phyloP scores from a whole-genome alignment of 2,797 vertebrate species.

The Platyrinchus mystaceus region DNA sequence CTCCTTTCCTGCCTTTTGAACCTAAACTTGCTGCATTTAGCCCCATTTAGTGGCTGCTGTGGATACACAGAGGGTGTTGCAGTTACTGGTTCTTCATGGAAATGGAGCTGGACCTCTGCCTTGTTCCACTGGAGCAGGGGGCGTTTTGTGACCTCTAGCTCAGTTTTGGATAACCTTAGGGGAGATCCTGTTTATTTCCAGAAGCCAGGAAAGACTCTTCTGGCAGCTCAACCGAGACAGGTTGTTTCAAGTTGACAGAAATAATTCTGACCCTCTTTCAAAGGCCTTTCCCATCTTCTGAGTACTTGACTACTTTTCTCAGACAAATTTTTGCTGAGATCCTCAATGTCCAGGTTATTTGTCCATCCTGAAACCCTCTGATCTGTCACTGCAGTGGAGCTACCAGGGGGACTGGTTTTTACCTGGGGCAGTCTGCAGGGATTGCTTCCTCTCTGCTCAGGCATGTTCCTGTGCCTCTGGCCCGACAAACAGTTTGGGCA shows the following conservation, averaged over 20 bases:
- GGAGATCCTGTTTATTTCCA: background rate
- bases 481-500: background rate
- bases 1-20: background rate
- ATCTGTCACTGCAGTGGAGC: background rate
- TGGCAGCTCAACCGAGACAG: background rate
- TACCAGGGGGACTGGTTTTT: background rate
- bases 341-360: background rate
- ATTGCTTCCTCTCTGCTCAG: background rate
- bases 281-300: background rate
- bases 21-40: background rate
- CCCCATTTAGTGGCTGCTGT: background rate
- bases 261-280: background rate
- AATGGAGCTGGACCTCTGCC: background rate
- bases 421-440: background rate
- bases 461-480: background rate
- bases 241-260: background rate
- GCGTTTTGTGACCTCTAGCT: background rate
- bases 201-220: background rate
- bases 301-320: background rate
- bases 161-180: background rate
- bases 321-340: background rate
- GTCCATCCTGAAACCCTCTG: background rate
- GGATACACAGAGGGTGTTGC: fast-evolving
- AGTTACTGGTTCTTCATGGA: background rate
- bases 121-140: background rate